A percentile compares a stretch with the other conserved stretches of the same genome.
phyloP scores from a whole-genome alignment of 2,797 vertebrate genomes.

The Hydrophis major region DNA sequence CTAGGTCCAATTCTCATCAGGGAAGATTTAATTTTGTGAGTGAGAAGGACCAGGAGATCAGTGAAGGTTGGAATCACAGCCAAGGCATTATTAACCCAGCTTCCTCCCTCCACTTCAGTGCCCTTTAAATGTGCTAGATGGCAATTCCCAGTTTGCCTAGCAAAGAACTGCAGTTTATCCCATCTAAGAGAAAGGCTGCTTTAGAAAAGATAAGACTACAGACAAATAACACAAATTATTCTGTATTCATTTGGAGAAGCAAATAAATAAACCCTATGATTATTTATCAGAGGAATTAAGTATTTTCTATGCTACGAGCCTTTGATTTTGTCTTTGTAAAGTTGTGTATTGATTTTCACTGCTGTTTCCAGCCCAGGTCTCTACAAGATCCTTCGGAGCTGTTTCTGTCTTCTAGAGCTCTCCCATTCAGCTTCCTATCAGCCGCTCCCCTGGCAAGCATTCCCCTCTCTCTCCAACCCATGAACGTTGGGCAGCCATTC shows the following conservation, averaged over 20 bases:
- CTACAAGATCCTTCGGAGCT: background rate
- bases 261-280: background rate
- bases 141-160: background rate
- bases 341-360: background rate
- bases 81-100: background rate
- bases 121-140: background rate
- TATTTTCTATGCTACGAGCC: background rate
- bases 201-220: background rate
- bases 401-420: background rate
- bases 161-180: background rate
- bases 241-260: background rate
- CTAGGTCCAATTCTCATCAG: background rate
- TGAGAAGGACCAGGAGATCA: background rate
- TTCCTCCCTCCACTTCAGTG: background rate
- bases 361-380: background rate
- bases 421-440: background rate
- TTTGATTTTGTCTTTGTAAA: background rate
- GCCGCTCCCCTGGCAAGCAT: background rate
- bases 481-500: background rate
- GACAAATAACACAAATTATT: background rate
- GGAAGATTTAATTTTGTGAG: background rate
- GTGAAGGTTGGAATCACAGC: background rate
- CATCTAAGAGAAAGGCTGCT: background rate
- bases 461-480: background rate
- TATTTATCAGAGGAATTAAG: background rate